Base-by-base conservation (phyloP, 2,797 vertebrate genomes). In the Jordanella pulchra region DNA sequence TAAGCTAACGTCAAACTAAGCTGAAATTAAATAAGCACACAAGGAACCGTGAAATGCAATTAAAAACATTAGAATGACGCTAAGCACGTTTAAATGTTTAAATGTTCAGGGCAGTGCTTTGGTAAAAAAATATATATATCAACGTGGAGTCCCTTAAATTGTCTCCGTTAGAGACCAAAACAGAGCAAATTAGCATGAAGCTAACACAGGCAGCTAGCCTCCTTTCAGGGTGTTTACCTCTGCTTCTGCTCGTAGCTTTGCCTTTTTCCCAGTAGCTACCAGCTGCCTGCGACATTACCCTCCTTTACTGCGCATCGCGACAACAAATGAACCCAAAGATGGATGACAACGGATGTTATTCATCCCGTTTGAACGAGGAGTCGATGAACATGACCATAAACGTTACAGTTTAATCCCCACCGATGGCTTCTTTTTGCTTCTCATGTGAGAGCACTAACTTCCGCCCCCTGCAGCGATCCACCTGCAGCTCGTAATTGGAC, bases 221-320 rank as follows among this genome's bases (percentile, higher is more conserved):
- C 18, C 21, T 70, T 47, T n/a, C 66, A 67, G 79, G 78, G 80
- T 87, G 81, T 92, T 93, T 94, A 94, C 94, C 93, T 92, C 82
- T 66, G 77, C 70, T 73, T 75, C 67, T 67, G 79, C 78, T 69
- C 23, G 80, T 60, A 71, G 73, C 68, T 74, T 78, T 69, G 63
- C 78, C 73, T 86, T 66, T 65, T 84, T 39, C 80, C 82, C 10
- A 10, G 58, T 56, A 72, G 55, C 82, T 27, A 76, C 47, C 56
- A 27, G 70, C 67, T 76, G 80, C 28, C 76, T 35, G 50, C 56
- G 73, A 80, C 93, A 93, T 91, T 67, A 39, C 83, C 77, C 50
- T 82, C 61, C 65, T 78, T 68, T 39, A 10, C 35, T 61, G 18
- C 15, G 50, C 15, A 35, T 72, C 25, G 72, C 67, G n/a, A 58